Evolutionary conservation across 2,888 invertebrate species (phyloP), one percentile per base, ranked within the genome.

Genomic region (Plutella xylostella): DNA sequence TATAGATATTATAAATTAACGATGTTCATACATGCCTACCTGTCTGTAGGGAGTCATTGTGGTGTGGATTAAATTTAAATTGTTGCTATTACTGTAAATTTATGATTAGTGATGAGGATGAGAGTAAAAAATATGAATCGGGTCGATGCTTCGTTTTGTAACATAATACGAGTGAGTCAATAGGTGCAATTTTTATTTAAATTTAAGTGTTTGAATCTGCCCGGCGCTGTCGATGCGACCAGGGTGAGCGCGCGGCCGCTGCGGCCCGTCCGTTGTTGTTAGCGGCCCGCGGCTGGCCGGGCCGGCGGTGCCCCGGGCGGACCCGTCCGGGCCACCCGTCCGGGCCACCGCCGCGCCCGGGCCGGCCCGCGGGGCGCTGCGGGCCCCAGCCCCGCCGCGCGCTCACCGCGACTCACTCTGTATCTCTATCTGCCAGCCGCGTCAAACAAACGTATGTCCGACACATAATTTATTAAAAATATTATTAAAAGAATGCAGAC

Each of bases 181-280:
- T 79, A 80, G 80, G 82, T 82, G 82, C 82, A 79, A 80, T 80
- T 65, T 72, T 75, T 71, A 65, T 70, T 65, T 77, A 73, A 76
- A 75, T n/a, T 77, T 73, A 77, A 75, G 76, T 70, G 72, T 70
- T 66, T 61, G 50, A 50, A 45, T 44, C 60, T 57, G 53, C 55
- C 55, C 50, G 46, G 55, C 52, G 56, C 53, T 45, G 65, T 58
- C 56, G 56, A 54, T 56, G 50, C 51, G 54, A 55, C 49, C 48
- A 49, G 49, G 51, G 40, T 18, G 40, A 28, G 43, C 41, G 48
- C 48, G 54, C 33, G 35, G 46, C 42, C 20, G 28, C n/a, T n/a
- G n/a, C n/a, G 41, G 40, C 28, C 35, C 44, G 49, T 39, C 43
- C 20, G 17, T 37, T 33, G 30, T 39, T 25, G 50, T 51, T 54